phyloP scores from a whole-genome alignment of 2,113 vertebrate genomes.

The Percopsis transmontana region DNA sequence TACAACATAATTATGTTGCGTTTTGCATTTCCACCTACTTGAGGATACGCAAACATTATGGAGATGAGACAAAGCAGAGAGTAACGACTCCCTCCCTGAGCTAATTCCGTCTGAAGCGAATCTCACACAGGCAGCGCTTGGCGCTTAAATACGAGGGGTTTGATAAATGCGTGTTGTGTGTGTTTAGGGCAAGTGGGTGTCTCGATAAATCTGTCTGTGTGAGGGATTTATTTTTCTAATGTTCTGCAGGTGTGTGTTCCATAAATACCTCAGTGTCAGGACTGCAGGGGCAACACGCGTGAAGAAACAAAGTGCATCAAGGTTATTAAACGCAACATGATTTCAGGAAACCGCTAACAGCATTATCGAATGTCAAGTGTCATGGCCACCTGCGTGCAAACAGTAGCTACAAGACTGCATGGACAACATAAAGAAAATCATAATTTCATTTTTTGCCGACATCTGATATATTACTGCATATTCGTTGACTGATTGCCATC shows the following conservation, averaged over 20 bases:
- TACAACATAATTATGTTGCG: constrained; percentile 71
- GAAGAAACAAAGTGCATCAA: not conserved
- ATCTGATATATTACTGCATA: no score
- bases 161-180: constrained; percentile 30
- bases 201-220: constrained; percentile 17
- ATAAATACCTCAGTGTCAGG: constrained; percentile 19
- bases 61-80: constrained; percentile 58
- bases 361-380: constrained; percentile 27
- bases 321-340: not conserved
- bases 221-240: constrained; percentile 17
- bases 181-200: constrained; percentile 23
- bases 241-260: constrained; percentile 25
- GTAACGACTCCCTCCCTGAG: constrained; percentile 53
- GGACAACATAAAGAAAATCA: not conserved
- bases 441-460: not conserved
- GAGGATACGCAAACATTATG: constrained; percentile 57
- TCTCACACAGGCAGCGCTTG: constrained; percentile 30
- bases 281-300: not conserved
- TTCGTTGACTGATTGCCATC: no score
- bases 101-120: constrained; percentile 53
- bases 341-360: not conserved
- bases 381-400: not conserved
- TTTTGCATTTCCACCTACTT: constrained; percentile 65
- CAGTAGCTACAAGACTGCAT: not conserved
- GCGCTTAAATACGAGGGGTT: constrained; percentile 26